Conservation (phyloP, 2,113 vertebrate genomes). For the Elaphurus davidianus region DNA sequence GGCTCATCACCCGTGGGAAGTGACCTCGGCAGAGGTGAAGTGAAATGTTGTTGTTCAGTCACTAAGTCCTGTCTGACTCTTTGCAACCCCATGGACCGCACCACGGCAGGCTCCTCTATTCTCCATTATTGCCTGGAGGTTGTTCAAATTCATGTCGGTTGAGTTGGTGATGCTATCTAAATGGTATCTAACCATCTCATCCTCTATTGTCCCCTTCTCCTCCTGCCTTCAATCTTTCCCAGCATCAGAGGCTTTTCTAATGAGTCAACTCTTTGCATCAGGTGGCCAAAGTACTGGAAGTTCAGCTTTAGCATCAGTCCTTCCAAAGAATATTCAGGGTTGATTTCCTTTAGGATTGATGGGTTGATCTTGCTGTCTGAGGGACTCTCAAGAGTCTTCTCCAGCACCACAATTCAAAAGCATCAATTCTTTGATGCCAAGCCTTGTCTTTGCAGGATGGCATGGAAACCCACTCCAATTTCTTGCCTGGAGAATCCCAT, state of each 20-base stretch:
- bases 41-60: background rate
- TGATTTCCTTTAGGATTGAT: background rate
- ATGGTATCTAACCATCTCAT: background rate
- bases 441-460: background rate
- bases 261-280: background rate
- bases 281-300: background rate
- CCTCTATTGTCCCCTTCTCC: background rate
- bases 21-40: background rate
- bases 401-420: background rate
- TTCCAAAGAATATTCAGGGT: background rate
- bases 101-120: background rate
- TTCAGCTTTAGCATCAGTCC: background rate
- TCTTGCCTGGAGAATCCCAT: background rate
- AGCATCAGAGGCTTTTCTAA: background rate
- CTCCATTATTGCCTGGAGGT: background rate
- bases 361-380: background rate
- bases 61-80: background rate
- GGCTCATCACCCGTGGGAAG: rapidly evolving
- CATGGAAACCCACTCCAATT: background rate
- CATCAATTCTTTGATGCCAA: background rate
- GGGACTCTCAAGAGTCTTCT: background rate
- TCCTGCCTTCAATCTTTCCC: background rate
- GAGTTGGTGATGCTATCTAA: background rate
- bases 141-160: background rate
- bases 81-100: background rate